Evolutionary conservation across 2,113 vertebrate genomes (phyloP).

Genomic region (Eira barbara): DNA sequence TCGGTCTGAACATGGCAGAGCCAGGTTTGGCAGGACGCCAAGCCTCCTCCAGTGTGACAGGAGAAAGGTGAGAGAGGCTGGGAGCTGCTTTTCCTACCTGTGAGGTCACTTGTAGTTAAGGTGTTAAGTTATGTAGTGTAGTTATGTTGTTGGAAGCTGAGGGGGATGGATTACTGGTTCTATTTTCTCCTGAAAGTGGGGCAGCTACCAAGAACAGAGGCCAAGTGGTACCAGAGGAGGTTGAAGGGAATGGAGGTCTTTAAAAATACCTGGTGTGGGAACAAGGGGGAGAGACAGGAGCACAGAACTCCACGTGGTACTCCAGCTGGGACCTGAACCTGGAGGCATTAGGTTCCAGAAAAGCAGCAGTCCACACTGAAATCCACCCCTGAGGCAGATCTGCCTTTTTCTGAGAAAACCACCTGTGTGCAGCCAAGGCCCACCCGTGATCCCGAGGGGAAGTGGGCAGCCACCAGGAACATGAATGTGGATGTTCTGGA

Average conservation of each 20-base stretch:
- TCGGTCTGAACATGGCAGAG: too few species aligned
- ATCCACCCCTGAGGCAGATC: background rate
- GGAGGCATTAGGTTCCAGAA: background rate
- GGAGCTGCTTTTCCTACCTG: background rate
- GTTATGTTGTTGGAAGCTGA: background rate
- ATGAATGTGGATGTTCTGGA: background rate
- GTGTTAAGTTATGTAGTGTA: background rate
- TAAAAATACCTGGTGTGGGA: background rate
- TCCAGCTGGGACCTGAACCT: background rate
- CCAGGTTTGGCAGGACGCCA: fast-evolving
- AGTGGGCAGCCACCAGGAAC: background rate
- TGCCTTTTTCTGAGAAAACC: background rate
- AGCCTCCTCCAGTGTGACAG: background rate
- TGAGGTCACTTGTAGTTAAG: background rate
- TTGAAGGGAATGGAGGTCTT: background rate
- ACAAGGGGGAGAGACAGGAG: background rate
- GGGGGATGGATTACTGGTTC: background rate
- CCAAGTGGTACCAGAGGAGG: background rate
- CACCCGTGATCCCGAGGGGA: background rate
- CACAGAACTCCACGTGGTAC: background rate
- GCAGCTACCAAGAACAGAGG: background rate
- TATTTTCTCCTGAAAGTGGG: background rate
- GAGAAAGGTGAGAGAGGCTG: background rate
- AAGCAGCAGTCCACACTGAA: background rate
- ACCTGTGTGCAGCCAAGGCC: background rate